Evolutionary conservation across 2,888 invertebrate genomes (phyloP), one percentile per base, ranked within the genome.

Genomic region (Oscheius sp.): DNA sequence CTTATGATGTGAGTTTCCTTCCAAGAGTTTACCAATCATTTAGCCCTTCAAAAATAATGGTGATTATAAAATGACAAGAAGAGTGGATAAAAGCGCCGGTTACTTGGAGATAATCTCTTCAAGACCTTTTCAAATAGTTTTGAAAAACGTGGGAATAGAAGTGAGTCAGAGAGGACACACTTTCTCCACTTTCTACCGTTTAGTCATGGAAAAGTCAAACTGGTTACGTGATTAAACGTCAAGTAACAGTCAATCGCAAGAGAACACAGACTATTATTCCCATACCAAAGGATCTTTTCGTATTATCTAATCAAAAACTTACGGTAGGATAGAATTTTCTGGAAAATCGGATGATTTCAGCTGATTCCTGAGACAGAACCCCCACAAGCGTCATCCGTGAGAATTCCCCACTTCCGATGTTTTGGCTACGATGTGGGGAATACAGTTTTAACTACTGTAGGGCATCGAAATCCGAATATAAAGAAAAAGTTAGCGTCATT

Each of bases 71-170:
- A 13, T 61, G 43, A 45, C 61, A 41, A 1, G 61, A 18, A 35
- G 61, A 21, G 61, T 61, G 61, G 61, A 61, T 43, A 61, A 61
- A 21, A 61, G 61, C 43, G 61, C 61, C 21, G 61, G 61, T 16
- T n/a, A 61, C n/a, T 21, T 61, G 61, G 61, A 61, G 43, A 61
- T 61, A 18, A n/a, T 61, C n/a, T n/a, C 21, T 13, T 41, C 41
- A 18, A 35, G 61, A 18, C 61, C 61, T 6, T 61, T 61, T 43
- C 41, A 61, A 61, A 61, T 61, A 21, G 45, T 45, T 1, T 7
- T 61, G 21, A 61, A 61, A 18, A 61, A 61, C 23, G 45, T 61
- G n/a, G 61, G 61, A 21, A 9, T 61, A 6, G 61, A 61, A 21
- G 61, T 61, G 58, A 58, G 58, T 55, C 21, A 25, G 27, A 3